Conservation (phyloP, 2,797 vertebrate species). For the Synaphobranchus kaupii region DNA sequence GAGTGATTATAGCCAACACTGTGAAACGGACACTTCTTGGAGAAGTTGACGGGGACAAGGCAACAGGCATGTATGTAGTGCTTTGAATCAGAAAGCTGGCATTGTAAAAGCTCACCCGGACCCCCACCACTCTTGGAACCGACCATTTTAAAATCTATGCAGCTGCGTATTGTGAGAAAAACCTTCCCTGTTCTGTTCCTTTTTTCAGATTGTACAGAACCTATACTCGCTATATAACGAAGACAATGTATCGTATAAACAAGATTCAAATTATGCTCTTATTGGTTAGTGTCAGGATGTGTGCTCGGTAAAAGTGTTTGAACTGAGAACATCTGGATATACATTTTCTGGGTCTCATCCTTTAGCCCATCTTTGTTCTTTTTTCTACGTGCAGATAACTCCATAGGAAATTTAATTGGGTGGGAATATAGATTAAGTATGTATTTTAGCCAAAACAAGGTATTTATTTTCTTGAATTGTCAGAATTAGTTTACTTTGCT, state of each 20-base stretch:
- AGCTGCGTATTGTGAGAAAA: constrained; percentile 30
- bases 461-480: constrained; percentile 9
- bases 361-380: neutral
- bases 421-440: constrained; percentile 14
- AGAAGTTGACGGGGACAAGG: constrained; percentile 21
- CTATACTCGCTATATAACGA: neutral
- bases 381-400: neutral
- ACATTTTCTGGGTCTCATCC: neutral
- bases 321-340: constrained; percentile 12
- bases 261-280: constrained; percentile 2
- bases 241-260: constrained; percentile 3
- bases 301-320: neutral
- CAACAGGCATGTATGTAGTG: constrained; percentile 10
- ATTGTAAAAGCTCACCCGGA: neutral
- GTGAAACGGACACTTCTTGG: constrained; percentile 33
- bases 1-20: constrained; percentile 33
- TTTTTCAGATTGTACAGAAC: constrained; percentile 31
- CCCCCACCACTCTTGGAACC: constrained; percentile 15
- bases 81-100: neutral
- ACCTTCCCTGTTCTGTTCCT: constrained; percentile 24
- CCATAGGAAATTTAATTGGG: neutral
- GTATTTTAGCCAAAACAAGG: constrained; percentile 12
- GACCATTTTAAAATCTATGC: constrained; percentile 35
- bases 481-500: constrained; percentile 9
- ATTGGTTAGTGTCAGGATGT: constrained; percentile 7